These are phyloP conservation scores for Kryphioiulus occultus DNA, from an alignment of 2,888 invertebrate species.

Conservation along the genomic window DNA sequence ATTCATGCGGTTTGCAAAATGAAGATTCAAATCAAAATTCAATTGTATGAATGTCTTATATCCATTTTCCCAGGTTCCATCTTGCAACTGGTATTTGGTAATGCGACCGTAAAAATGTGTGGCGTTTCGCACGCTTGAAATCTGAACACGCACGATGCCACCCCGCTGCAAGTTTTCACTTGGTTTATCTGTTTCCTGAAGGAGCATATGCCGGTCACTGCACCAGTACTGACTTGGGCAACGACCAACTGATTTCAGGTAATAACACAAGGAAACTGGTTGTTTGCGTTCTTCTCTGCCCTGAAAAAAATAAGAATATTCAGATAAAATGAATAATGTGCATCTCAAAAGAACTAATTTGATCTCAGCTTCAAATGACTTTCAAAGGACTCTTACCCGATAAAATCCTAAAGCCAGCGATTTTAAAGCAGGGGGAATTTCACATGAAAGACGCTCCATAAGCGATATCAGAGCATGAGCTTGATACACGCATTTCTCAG, in stretches of 20 bases:
- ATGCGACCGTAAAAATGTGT: conserved; percentile 71
- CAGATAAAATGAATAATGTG: background rate
- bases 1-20: conserved; percentile 24
- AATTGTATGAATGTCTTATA: background rate
- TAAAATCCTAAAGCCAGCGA: conserved; percentile 38
- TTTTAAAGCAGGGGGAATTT: conserved; percentile 20
- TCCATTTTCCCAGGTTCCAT: conserved; percentile 57
- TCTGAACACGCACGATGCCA: conserved; percentile 69
- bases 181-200: conserved; percentile 65
- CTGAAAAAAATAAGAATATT: background rate
- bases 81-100: conserved; percentile 62
- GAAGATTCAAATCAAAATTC: background rate
- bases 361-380: no score
- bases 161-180: conserved; percentile 60
- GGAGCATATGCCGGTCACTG: conserved; percentile 33
- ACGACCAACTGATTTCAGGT: conserved; percentile 36
- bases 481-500: conserved; percentile 35
- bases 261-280: conserved; percentile 23
- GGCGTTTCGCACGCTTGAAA: conserved; percentile 69
- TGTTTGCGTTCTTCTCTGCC: conserved; percentile 37
- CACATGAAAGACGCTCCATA: conserved; percentile 2
- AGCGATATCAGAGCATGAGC: conserved; percentile 42
- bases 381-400: conserved; percentile 25
- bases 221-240: conserved; percentile 46
- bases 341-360: background rate